Evolutionary conservation across 37 sponge, comb jelly and placozoan species (phyloP).

Genomic region (Bolinopsis microptera): DNA sequence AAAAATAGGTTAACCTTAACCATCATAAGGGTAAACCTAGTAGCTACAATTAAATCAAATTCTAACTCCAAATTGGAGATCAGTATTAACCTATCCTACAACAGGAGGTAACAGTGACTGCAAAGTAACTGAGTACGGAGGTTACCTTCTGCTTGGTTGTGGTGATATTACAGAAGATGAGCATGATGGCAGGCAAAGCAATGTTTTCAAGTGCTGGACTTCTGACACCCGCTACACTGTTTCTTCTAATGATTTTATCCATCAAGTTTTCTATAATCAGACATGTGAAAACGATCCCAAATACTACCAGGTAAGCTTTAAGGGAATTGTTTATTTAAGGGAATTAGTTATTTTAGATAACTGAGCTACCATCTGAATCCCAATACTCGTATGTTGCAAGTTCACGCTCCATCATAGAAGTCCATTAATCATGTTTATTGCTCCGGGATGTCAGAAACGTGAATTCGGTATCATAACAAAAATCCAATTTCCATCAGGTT

Average conservation of each 20-base stretch:
- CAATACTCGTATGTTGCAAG: no score
- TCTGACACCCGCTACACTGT: neutral
- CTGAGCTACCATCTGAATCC: no score
- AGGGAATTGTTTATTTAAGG: neutral
- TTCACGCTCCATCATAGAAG: no score
- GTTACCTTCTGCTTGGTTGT: neutral
- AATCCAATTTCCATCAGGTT: neutral
- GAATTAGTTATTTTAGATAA: neutral
- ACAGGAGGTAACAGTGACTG: no score
- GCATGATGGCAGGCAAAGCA: neutral
- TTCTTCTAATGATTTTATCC: neutral
- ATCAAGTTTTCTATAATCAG: neutral
- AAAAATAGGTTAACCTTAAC: no score
- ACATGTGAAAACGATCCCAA: neutral
- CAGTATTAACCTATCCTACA: no score
- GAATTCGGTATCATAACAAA: no score
- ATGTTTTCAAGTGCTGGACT: conserved; percentile 9
- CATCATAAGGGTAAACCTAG: no score
- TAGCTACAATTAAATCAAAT: no score
- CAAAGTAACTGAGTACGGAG: neutral
- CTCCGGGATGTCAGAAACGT: no score
- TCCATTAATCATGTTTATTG: no score
- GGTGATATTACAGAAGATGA: neutral
- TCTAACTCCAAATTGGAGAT: no score
- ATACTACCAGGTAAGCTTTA: neutral